Conservation (phyloP, 2,113 vertebrate genomes). For the cattle (Bos taurus) region ARS-UCD2.0 NC_037333.1:11135001-11135500, state of each 20-base stretch:
- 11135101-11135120: background rate
- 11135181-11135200: background rate
- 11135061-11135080: background rate
- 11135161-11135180: background rate
- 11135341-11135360: too few species aligned
- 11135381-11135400: background rate
- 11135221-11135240: background rate
- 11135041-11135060: background rate
- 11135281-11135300: background rate
- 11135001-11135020: background rate
- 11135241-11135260: background rate
- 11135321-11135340: background rate
- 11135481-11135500: background rate
- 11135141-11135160: background rate
- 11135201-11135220: background rate
- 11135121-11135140: background rate
- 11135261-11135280: background rate
- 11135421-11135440: background rate
- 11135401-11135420: background rate
- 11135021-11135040: background rate
- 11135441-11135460: background rate
- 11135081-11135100: background rate
- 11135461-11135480: background rate
- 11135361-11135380: background rate
- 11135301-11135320: background rate